Percentiles rank a stretch among this genome's conserved stretches.
Conservation (phyloP, 2,888 invertebrate genomes). For the Stenolophus ochropezus region DNA sequence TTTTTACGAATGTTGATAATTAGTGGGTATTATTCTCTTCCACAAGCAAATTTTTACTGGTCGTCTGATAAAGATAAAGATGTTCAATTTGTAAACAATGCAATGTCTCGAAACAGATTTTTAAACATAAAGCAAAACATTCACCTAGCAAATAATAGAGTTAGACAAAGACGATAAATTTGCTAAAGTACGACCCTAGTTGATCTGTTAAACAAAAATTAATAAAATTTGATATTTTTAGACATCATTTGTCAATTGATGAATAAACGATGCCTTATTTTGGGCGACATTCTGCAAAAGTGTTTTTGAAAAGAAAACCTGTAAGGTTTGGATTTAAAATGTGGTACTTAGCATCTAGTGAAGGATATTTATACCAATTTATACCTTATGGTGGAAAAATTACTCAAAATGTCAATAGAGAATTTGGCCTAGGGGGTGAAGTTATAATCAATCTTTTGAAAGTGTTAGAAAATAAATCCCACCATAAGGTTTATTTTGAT, state of each 20-base stretch:
- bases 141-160: constrained; percentile 23
- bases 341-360: constrained; percentile 57
- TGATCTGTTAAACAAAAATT: constrained; percentile 29
- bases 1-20: neutral
- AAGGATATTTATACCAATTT: constrained; percentile 55
- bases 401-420: neutral
- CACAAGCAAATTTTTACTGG: neutral
- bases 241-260: constrained; percentile 58
- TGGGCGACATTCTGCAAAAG: constrained; percentile 52
- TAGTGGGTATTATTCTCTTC: neutral
- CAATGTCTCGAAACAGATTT: constrained; percentile 17
- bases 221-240: constrained; percentile 38
- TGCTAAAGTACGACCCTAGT: constrained; percentile 18
- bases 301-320: constrained; percentile 59
- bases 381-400: constrained; percentile 49
- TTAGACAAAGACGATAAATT: constrained; percentile 16
- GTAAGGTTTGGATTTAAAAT: constrained; percentile 52
- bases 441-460: neutral
- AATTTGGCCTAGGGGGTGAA: neutral
- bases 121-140: constrained; percentile 28
- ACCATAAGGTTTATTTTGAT: no score
- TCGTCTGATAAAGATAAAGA: neutral
- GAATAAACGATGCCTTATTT: constrained; percentile 63
- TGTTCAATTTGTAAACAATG: neutral
- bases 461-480: no score